Evolutionary conservation across 2,888 invertebrate species (phyloP).

Genomic region (Tridacna gigas): DNA sequence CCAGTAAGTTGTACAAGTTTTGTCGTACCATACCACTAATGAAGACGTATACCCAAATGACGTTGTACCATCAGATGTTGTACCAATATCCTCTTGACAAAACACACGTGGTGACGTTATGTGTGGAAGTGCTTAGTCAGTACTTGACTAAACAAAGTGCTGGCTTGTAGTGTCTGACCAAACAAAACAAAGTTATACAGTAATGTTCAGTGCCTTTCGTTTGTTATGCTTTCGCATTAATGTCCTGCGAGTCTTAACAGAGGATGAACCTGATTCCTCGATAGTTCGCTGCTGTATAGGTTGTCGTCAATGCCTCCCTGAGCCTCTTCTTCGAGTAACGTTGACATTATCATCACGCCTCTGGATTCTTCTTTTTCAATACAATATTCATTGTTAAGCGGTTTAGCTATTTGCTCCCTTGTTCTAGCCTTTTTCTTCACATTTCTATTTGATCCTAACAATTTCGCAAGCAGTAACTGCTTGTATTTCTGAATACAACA

Average conservation of each 20-base stretch:
- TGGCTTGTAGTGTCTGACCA: neutral
- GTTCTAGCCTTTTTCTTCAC: neutral
- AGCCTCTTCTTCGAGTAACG: neutral
- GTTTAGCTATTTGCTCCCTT: neutral
- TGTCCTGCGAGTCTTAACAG: neutral
- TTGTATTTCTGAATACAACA: neutral
- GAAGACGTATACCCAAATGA: neutral
- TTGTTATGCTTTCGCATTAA: neutral
- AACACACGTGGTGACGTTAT: neutral
- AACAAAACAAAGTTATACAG: too few relatives aligned
- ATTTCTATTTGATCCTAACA: neutral
- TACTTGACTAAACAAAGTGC: neutral
- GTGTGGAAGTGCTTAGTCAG: neutral
- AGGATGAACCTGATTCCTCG: neutral
- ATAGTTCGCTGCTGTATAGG: neutral
- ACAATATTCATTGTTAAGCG: neutral
- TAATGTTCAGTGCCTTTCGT: neutral
- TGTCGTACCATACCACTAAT: neutral
- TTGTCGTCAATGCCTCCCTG: neutral
- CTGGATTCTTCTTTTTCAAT: neutral
- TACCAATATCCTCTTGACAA: neutral
- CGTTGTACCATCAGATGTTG: neutral
- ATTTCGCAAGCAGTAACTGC: neutral
- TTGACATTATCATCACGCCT: constrained; percentile 8
- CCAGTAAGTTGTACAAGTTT: neutral